A percentile compares a stretch with the other conserved stretches of the same genome.
Conservation (phyloP, 2,113 vertebrate species). For the Trochalopteron elliotii region DNA sequence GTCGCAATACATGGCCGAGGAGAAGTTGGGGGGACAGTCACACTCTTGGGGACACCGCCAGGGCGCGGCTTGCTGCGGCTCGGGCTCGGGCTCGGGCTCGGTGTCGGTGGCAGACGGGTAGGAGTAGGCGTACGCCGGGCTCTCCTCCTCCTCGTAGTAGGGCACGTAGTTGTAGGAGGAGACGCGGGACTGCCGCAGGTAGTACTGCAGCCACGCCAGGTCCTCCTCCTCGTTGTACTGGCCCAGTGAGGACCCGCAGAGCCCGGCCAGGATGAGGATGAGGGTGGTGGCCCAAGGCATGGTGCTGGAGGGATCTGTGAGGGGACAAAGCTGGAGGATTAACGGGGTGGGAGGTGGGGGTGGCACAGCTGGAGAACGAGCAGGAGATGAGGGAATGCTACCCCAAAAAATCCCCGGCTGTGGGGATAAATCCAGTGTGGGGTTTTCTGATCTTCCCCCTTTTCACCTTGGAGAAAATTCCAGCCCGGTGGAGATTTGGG, state of each 20-base stretch:
- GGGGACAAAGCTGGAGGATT: rapidly evolving
- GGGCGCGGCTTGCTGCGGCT: conserved; percentile 32
- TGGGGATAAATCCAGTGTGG: rapidly evolving
- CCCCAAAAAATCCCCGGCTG: rapidly evolving
- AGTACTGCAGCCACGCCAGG: conserved; percentile 81
- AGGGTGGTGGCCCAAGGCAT: conserved; percentile 79
- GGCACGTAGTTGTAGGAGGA: conserved; percentile 75
- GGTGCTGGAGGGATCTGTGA: background rate
- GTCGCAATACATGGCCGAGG: conserved; percentile 94
- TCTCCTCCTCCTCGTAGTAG: conserved; percentile 76
- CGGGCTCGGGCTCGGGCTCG: background rate
- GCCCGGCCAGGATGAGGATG: conserved; percentile 74
- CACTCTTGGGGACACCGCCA: conserved; percentile 88
- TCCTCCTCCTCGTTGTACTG: conserved; percentile 79
- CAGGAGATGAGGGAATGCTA: rapidly evolving
- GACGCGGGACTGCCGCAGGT: conserved; percentile 68
- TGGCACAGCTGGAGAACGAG: background rate
- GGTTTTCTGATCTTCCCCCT: background rate
- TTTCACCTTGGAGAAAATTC: background rate
- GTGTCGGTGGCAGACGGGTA: conserved; percentile 9
- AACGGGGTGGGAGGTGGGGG: background rate
- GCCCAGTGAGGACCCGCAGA: conserved; percentile 68
- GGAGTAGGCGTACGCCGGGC: conserved; percentile 54
- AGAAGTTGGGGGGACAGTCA: conserved; percentile 90
- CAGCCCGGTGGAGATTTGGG: background rate